These are phyloP conservation scores for Drosophila repleta DNA, from an alignment of 1,140 invertebrate species.

Conservation along the genomic window DNA sequence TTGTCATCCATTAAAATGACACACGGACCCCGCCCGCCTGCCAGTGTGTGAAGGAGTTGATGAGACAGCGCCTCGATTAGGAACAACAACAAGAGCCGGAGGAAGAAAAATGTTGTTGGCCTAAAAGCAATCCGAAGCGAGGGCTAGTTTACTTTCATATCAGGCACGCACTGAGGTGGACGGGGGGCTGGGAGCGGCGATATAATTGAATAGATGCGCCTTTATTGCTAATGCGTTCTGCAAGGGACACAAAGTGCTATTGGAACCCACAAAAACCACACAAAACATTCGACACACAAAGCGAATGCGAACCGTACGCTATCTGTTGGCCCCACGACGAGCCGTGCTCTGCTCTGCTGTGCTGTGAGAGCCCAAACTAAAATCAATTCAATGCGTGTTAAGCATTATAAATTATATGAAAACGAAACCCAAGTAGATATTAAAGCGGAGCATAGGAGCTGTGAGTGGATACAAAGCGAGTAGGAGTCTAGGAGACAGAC, in stretches of 20 bases:
- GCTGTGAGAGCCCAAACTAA: conserved; percentile 13
- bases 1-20: conserved; percentile 67
- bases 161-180: not conserved
- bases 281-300: conserved; percentile 43
- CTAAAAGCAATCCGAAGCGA: conserved; percentile 21
- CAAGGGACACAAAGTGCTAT: conserved; percentile 61
- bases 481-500: not conserved
- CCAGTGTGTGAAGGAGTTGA: conserved; percentile 13
- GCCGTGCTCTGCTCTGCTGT: too few relatives aligned
- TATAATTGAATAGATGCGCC: conserved; percentile 77
- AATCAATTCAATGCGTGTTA: conserved; percentile 55
- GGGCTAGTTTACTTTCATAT: conserved; percentile 9
- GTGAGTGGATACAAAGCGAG: too few relatives aligned
- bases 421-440: conserved; percentile 8
- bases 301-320: conserved; percentile 16
- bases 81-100: not conserved
- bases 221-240: conserved; percentile 67
- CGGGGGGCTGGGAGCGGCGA: conserved; percentile 16
- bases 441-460: not conserved
- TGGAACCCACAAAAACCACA: conserved; percentile 68
- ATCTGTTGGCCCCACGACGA: conserved; percentile 31
- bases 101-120: conserved; percentile 4
- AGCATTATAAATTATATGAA: conserved; percentile 64
- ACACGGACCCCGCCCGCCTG: not conserved
- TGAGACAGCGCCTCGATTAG: conserved; percentile 15